Base-by-base conservation (phyloP, 2,113 vertebrate species). In the Oreochromis spilurus region DNA sequence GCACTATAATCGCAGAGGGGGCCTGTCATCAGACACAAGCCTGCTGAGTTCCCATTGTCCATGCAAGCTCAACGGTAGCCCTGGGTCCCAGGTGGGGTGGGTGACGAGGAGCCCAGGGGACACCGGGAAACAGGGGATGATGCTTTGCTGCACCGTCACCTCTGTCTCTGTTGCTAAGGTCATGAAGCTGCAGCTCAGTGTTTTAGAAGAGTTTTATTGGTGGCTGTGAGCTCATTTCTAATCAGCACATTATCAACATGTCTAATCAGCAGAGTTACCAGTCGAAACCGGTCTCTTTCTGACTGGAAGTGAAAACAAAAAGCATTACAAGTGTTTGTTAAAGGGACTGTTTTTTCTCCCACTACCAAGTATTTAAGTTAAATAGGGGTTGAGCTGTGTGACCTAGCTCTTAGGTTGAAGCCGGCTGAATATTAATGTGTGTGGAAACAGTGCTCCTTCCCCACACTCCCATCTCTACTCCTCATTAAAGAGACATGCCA, bases 401-500 rank as follows among this genome's bases (percentile, higher is more conserved):
- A 94, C 95, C 93, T 29, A 88, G 90, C 90, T 91, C 85, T 88
- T 86, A 79, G 85, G 90, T 84, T 92, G 89, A 87, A 87, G 90
- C 86, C 19, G 70, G 82, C 82, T 93, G 94, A 91, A 96, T 96
- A 93, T 95, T 88, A 96, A 95, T 95, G 81, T 78, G 87, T 58
- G 88, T 89, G 86, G 87, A 95, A 96, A 94, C 60, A 60, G 86
- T 91, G 91, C 87, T 90, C 83, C 60, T 94, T 94, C 93, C 92
- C 91, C 79, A 89, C 88, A 93, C 95, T 94, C 92, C 17, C 86
- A 95, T 93, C 88, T 82, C 88, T 80, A 88, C 90, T 92, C 94
- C 95, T 96, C 95, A 96, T 96, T 96, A 97, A 94, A 95, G 94
- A 96, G 95, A 95, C 93, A 93, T 95, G 96, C 95, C 96, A 96